These are phyloP conservation scores for Meiosimyza platycephala DNA, from an alignment of 2,888 invertebrate genomes.

Conservation along the genomic window DNA sequence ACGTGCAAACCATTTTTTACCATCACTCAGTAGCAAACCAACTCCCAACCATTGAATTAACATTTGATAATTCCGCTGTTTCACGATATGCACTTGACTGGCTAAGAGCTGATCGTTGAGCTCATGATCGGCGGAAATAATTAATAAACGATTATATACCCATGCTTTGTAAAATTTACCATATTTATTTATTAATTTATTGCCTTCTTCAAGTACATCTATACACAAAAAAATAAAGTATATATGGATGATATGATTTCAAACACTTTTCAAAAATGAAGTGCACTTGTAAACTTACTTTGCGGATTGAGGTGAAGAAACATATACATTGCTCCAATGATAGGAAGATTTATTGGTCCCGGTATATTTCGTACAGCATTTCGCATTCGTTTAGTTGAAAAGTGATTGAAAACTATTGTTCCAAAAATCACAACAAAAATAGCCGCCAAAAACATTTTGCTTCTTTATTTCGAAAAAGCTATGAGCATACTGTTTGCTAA, in stretches of 20 bases:
- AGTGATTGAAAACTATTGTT: constrained; percentile 41
- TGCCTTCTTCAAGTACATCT: not conserved
- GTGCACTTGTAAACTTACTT: constrained; percentile 47
- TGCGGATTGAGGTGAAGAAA: constrained; percentile 44
- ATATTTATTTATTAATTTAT: not conserved
- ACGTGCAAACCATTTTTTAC: constrained; percentile 73
- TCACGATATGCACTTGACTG: constrained; percentile 57
- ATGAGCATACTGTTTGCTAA: too few relatives aligned
- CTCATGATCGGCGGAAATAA: constrained; percentile 65
- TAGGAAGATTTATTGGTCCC: constrained; percentile 53
- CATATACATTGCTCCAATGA: constrained; percentile 53
- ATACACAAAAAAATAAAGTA: not conserved
- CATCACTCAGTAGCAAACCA: constrained; percentile 59
- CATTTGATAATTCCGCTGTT: constrained; percentile 56
- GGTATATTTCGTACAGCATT: constrained; percentile 51
- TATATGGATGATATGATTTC: too few relatives aligned
- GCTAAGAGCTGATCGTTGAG: constrained; percentile 66
- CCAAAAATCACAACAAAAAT: constrained; percentile 45
- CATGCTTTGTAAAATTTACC: constrained; percentile 47
- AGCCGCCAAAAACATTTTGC: constrained; percentile 47
- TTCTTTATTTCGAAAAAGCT: constrained; percentile 10
- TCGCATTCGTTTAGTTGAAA: constrained; percentile 44
- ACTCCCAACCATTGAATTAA: constrained; percentile 50
- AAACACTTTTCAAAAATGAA: too few relatives aligned
- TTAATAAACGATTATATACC: constrained; percentile 66